Base-by-base conservation (phyloP, 2,113 vertebrate genomes). In the Sigmodon hispidus region DNA sequence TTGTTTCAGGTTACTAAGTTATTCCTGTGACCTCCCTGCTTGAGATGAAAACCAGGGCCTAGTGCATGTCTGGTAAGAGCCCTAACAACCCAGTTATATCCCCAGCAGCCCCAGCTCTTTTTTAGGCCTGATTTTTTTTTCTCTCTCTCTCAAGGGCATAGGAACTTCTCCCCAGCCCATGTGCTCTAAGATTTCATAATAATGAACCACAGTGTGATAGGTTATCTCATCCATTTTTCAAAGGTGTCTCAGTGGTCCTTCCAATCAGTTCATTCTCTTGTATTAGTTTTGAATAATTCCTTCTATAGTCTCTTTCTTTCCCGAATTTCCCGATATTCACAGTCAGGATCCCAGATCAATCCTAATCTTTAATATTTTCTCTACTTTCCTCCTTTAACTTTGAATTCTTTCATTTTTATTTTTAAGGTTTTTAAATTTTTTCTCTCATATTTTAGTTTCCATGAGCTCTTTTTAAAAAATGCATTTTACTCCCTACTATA, bases 381-480 rank as follows among this genome's bases (percentile, higher is more conserved):
- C 75, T 83, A 0, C 29, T 86, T 94, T 76, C 57, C 79, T 50
- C 29, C 45, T 81, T 83, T 67, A 86, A 36, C 7, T 90, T 61
- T 65, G 26, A 87, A 84, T 76, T 81, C 7, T n/a, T 72, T 22
- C 81, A 57, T 70, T 91, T 95, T 94, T 83, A 89, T 45, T 94
- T 94, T 89, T 1, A 85, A 96, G 7, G 0, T 73, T 70, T 80
- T 87, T 70, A 89, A 88, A 50, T 76, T 87, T 83, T 59, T 61
- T 81, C 36, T 15, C 13, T 13, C 19, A 65, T 17, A 75, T 96
- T 96, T 94, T 67, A 73, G 59, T 87, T 79, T 89, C 76, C 45
- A 36, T 2, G 5, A 89, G 1, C 5, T 24, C 69, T 70, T 91
- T 94, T 50, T 7, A 67, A 89, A 94, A 87, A 88, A 43, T 89